A percentile compares a stretch with the other conserved stretches of the same genome.
These are phyloP conservation scores for Carlito syrichta DNA, from an alignment of 2,113 vertebrate genomes.

Conservation along the genomic window DNA sequence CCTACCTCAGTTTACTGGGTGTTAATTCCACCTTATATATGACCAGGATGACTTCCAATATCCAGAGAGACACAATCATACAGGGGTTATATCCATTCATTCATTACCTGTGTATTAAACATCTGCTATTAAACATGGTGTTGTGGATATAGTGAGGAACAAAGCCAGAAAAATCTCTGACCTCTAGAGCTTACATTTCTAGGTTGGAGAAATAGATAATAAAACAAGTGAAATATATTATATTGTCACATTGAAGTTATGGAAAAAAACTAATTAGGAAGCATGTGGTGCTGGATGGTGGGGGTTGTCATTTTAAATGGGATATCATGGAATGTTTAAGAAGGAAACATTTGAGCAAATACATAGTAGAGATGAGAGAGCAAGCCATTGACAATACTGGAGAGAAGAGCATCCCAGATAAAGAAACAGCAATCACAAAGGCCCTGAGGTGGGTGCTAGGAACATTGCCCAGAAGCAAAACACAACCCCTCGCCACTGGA, in stretches of 20 bases:
- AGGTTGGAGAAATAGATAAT: background rate
- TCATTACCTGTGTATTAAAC: background rate
- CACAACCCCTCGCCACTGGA: background rate
- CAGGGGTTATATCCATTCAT: background rate
- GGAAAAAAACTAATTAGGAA: background rate
- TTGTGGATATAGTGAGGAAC: background rate
- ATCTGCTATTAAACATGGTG: background rate
- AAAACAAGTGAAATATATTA: background rate
- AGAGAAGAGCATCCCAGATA: background rate
- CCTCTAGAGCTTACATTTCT: background rate
- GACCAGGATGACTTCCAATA: background rate
- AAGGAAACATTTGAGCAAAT: background rate
- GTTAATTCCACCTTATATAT: background rate
- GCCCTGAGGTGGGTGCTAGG: background rate
- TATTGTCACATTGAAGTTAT: background rate
- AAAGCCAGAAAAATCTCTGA: background rate
- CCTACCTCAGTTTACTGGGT: background rate
- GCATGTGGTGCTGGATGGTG: background rate
- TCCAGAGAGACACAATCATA: background rate
- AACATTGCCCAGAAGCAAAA: background rate
- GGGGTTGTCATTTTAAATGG: background rate
- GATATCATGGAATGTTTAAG: background rate
- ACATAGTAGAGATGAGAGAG: background rate
- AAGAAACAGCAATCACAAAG: background rate
- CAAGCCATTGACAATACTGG: background rate